Evolutionary conservation across 35 echinoderm and acorn worm genomes (phyloP).

Genomic region (Acanthaster planci): DNA sequence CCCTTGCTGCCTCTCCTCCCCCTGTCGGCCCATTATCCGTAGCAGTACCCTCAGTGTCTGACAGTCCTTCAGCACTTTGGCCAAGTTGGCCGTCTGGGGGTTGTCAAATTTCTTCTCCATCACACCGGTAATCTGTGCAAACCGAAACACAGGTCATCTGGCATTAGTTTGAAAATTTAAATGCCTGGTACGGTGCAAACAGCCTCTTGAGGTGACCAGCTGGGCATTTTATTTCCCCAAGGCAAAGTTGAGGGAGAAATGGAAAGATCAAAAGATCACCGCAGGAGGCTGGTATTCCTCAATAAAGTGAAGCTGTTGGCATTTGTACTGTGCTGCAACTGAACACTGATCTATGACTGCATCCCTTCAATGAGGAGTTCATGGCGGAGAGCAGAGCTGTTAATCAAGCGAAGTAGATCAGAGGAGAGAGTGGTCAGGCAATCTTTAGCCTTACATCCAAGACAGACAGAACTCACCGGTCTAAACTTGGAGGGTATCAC

Average conservation of each 20-base stretch:
- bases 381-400: background rate
- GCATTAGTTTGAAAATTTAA: background rate
- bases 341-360: too few relatives aligned
- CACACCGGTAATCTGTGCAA: slow-evolving; percentile 50
- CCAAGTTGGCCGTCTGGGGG: slow-evolving; percentile 69
- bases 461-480: slow-evolving; percentile 64
- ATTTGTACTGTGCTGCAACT: too few relatives aligned
- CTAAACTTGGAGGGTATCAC: slow-evolving; percentile 89
- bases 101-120: slow-evolving; percentile 64
- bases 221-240: too few relatives aligned
- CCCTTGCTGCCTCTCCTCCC: background rate
- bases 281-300: too few relatives aligned
- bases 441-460: background rate
- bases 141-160: background rate
- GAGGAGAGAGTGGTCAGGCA: background rate
- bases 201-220: too few relatives aligned
- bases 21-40: slow-evolving; percentile 41
- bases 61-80: slow-evolving; percentile 63
- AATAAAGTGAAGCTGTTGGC: too few relatives aligned
- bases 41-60: slow-evolving; percentile 48
- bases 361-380: background rate
- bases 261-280: too few relatives aligned
- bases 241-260: too few relatives aligned
- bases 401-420: background rate
- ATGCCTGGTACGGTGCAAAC: too few relatives aligned